Evolutionary conservation across 2,888 invertebrate species (phyloP), one percentile per base, ranked within the genome.

Genomic region (Drosophila meridiana): DNA sequence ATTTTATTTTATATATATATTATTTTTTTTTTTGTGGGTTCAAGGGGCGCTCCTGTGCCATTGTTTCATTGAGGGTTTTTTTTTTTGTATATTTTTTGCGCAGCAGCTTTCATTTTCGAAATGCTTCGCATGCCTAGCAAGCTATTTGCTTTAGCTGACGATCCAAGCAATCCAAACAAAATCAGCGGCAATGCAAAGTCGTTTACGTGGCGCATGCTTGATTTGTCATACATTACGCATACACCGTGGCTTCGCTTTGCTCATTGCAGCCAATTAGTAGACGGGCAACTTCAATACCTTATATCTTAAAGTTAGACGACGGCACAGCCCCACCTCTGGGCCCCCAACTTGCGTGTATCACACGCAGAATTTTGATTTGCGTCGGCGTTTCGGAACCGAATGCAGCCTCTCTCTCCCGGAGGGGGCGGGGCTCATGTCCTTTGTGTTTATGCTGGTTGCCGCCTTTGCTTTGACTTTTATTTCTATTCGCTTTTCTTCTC

Each of bases 361-460:
- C 76, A 86, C 85, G 67, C 87, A 80, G 87, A 87, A 87, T 87
- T 87, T 87, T 87, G 87, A 87, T 87, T 87, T 83, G 78, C 71
- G 76, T 73, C 70, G 53, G 47, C 48, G 50, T 64, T 74, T 69
- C 56, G 36, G 60, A 65, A 59, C 52, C 60, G 50, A 66, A 57
- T 69, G 71, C 64, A 55, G 67, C 72, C 50, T 20, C 40, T 30
- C 5, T 68, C 50, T 20, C 40, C n/a, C 5, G 0, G 6, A 20
- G 53, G 30, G 11, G 20, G 4, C 28, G 34, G 36, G 42, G 14
- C 28, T 5, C 50, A 69, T 65, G 78, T 69, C 74, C 68, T 67
- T 75, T 75, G 65, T 78, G 66, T 60, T 43, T 47, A 13, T 34
- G 55, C 58, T 45, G 53, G 28, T 32, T 50, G 45, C 38, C 38